Evolutionary conservation across 2,113 vertebrate species (phyloP), one percentile per base, ranked within the genome.

Genomic region (Mustelus asterias): DNA sequence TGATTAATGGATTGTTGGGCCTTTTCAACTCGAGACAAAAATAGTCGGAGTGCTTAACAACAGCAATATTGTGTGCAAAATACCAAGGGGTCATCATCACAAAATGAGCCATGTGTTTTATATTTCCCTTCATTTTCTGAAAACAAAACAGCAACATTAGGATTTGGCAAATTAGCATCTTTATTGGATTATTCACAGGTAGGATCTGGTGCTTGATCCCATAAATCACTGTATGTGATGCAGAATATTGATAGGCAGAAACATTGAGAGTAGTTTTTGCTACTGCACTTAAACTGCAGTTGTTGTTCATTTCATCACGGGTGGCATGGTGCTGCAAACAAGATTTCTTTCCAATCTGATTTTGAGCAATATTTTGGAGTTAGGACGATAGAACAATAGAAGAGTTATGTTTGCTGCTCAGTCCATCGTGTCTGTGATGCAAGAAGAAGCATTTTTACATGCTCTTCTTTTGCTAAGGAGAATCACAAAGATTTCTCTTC

Each of bases 171-270:
- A 96, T 96, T 96, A 96, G 96, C 90, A 60, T 97, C 95, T 97
- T 97, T 97, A 97, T 96, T 97, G 96, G 83, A 88, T 97, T 97
- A 97, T 97, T 97, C 97, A 95, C 97, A 97, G 96, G 97, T 98
- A 97, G 96, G 96, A 96, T 96, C 97, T 29, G 96, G 93, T 96
- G 96, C 96, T 96, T 97, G 97, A 96, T 92, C 97, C 96, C 97
- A 97, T 97, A 97, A 97, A 98, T 98, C 97, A 97, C 95, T 96
- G 97, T 96, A 97, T 96, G 97, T 97, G 97, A 97, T 96, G 76
- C 65, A 96, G 76, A 96, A 96, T 96, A 97, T 97, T 44, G 69
- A 94, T 96, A 96, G 96, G 98, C 96, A 96, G 89, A 97, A 97
- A 97, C 97, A 97, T 97, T 95, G 97, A 97, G 96, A 96, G 96